Percentiles rank a stretch among this genome's conserved stretches.
Evolutionary conservation across 2,888 invertebrate species (phyloP).

Genomic region (Sipha maydis): DNA sequence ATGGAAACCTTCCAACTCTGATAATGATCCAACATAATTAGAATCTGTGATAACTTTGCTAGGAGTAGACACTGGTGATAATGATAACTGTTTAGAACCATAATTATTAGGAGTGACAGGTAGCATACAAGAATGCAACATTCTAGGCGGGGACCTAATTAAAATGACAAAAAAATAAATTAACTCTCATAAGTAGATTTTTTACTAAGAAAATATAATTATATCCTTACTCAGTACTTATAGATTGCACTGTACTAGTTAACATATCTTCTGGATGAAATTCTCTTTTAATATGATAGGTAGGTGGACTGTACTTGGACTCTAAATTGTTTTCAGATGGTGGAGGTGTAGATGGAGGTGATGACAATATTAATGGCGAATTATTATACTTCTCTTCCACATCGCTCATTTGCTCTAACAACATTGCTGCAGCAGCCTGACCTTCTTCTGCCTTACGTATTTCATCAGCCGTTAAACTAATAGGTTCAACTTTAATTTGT

Average conservation of each 20-base stretch:
- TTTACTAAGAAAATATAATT: background rate
- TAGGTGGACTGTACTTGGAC: slow-evolving; percentile 40
- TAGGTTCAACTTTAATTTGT: slow-evolving; percentile 23
- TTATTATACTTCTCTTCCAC: slow-evolving; percentile 46
- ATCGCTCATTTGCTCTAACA: slow-evolving; percentile 59
- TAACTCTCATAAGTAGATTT: background rate
- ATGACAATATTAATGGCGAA: slow-evolving; percentile 12
- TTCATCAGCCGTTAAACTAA: slow-evolving; percentile 52
- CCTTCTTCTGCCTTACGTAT: slow-evolving; percentile 62
- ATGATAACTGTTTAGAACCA: slow-evolving; percentile 45
- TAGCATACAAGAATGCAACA: slow-evolving; percentile 30
- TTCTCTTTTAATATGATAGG: slow-evolving; percentile 40
- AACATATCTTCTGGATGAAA: slow-evolving; percentile 60
- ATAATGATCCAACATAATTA: slow-evolving; percentile 52
- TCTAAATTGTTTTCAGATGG: slow-evolving; percentile 26
- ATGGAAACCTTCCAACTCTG: slow-evolving; percentile 54
- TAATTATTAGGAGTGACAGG: slow-evolving; percentile 26
- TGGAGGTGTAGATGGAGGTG: slow-evolving; percentile 15
- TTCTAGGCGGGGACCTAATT: slow-evolving; percentile 42
- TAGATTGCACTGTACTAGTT: slow-evolving; percentile 52
- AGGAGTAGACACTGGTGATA: slow-evolving; percentile 55
- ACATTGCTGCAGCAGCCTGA: slow-evolving; percentile 59
- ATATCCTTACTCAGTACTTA: slow-evolving; percentile 47
- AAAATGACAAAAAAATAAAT: background rate
- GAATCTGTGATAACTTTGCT: slow-evolving; percentile 56